Evolutionary conservation across 2,888 invertebrate genomes (phyloP).

Genomic region (Scaptomyza tumidula): DNA sequence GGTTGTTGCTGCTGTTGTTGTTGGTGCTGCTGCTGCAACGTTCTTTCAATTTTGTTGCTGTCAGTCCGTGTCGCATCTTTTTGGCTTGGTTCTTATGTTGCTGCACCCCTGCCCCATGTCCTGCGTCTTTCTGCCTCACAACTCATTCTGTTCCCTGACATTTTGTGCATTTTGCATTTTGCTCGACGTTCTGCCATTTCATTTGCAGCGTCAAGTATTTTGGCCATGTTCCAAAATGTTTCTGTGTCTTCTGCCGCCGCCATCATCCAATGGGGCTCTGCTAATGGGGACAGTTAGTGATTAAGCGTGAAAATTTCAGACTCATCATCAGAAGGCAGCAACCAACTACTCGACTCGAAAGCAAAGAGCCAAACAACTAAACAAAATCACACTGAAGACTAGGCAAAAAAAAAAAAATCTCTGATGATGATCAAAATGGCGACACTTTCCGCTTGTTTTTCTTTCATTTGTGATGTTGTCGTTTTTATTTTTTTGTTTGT

Average conservation of each 20-base stretch:
- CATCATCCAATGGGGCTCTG: slow-evolving; percentile 43
- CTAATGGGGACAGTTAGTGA: slow-evolving; percentile 79
- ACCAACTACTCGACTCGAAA: slow-evolving; percentile 23
- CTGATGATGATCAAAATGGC: slow-evolving; percentile 50
- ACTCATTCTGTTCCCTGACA: slow-evolving; percentile 44
- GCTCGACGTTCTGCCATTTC: slow-evolving; percentile 74
- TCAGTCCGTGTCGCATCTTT: slow-evolving; percentile 50
- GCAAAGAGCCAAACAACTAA: slow-evolving; percentile 10
- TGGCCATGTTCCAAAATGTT: slow-evolving; percentile 73
- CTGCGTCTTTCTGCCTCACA: slow-evolving; percentile 1
- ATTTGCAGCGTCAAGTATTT: slow-evolving; percentile 80
- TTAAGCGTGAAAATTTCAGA: slow-evolving; percentile 82
- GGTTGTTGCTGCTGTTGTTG: slow-evolving; percentile 13
- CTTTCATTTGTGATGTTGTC: slow-evolving; percentile 25
- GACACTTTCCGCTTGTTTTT: slow-evolving; percentile 62
- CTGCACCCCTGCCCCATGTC: neutral
- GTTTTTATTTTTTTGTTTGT: slow-evolving; percentile 17
- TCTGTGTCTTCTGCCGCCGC: slow-evolving; percentile 55
- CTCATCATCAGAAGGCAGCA: slow-evolving; percentile 52
- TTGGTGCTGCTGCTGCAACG: slow-evolving; percentile 11
- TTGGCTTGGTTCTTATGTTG: slow-evolving; percentile 42
- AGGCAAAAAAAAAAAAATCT: slow-evolving; percentile 9
- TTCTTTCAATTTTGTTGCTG: slow-evolving; percentile 55
- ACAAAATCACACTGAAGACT: slow-evolving; percentile 27
- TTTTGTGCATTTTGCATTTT: slow-evolving; percentile 66